Percentiles rank a stretch among this genome's conserved stretches.
Conservation (phyloP, 2,888 invertebrate genomes). For the Hydrotaea cyrtoneurina region DNA sequence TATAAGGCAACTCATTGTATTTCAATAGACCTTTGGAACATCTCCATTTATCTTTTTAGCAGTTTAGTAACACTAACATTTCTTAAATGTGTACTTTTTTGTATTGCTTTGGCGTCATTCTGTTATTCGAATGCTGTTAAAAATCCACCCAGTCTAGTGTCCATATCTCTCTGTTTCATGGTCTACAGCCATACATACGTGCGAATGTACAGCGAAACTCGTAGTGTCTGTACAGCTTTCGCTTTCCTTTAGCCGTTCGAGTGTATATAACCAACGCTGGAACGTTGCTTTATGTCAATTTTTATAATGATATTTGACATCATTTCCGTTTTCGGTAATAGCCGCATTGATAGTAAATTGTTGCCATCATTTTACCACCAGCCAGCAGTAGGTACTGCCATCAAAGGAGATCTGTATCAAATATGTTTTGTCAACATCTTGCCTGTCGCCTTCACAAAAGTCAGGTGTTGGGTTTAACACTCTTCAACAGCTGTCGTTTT, state of each 20-base stretch:
- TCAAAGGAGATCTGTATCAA: constrained; percentile 2
- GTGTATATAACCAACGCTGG: neutral
- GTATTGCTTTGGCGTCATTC: too few relatives aligned
- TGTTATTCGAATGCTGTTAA: too few relatives aligned
- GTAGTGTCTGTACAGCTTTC: neutral
- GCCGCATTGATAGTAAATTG: constrained; percentile 68
- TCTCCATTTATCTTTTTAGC: neutral
- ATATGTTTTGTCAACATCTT: neutral
- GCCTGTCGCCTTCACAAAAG: neutral
- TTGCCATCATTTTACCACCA: constrained; percentile 53
- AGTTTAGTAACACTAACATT: neutral
- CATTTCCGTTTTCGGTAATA: constrained; percentile 68
- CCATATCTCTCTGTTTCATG: neutral
- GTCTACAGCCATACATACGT: neutral
- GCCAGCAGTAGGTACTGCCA: neutral
- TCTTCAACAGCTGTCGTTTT: neutral
- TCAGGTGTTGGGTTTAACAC: constrained; percentile 15
- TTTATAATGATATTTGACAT: constrained; percentile 69
- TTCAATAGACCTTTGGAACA: too few relatives aligned
- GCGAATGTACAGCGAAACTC: neutral
- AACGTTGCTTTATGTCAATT: constrained; percentile 37
- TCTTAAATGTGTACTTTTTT: too few relatives aligned
- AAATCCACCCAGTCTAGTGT: neutral
- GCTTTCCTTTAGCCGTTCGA: neutral
- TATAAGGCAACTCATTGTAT: too few relatives aligned